A percentile compares a stretch with the other conserved stretches of the same genome.
These are phyloP conservation scores for Sphaerolaimus hirsutus DNA, from an alignment of 2,888 invertebrate species.

Conservation along the genomic window DNA sequence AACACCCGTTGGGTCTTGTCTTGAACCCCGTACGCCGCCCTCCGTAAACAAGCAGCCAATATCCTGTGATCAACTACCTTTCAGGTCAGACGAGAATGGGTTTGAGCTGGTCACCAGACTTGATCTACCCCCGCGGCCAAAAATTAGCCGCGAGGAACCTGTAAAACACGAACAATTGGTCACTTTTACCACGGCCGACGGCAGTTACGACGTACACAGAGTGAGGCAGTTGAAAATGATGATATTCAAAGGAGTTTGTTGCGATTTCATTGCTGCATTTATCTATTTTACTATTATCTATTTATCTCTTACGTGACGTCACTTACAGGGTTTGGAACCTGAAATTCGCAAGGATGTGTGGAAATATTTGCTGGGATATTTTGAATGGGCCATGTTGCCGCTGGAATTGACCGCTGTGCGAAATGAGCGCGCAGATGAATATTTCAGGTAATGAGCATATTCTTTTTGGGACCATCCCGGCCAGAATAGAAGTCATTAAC, in stretches of 20 bases:
- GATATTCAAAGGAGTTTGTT: slow-evolving; percentile 62
- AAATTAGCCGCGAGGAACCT: slow-evolving; percentile 45
- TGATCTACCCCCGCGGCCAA: slow-evolving; percentile 44
- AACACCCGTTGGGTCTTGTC: too few relatives aligned
- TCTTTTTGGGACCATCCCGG: too few relatives aligned
- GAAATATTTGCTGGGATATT: slow-evolving; percentile 75
- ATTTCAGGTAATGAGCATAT: too few relatives aligned
- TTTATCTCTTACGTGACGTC: slow-evolving; percentile 1
- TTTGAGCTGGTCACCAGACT: slow-evolving; percentile 21
- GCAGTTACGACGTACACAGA: slow-evolving; percentile 51
- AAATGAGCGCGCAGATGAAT: slow-evolving; percentile 36
- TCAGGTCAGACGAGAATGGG: slow-evolving; percentile 14
- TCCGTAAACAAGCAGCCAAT: too few relatives aligned
- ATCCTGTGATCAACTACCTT: slow-evolving; percentile 33
- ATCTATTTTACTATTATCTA: neutral
- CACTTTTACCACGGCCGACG: slow-evolving; percentile 50
- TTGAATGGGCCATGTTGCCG: slow-evolving; percentile 55
- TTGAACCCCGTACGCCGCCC: too few relatives aligned
- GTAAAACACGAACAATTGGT: slow-evolving; percentile 56
- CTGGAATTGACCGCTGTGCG: slow-evolving; percentile 37
- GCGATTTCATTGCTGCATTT: neutral
- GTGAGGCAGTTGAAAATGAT: slow-evolving; percentile 50
- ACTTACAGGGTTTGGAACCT: slow-evolving; percentile 11
- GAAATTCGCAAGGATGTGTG: slow-evolving; percentile 54
- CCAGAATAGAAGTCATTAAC: too few relatives aligned